Percentiles rank a stretch among this genome's conserved stretches.
Conservation (phyloP, 1,140 invertebrate species). For the Drosophila lacteicornis region DNA sequence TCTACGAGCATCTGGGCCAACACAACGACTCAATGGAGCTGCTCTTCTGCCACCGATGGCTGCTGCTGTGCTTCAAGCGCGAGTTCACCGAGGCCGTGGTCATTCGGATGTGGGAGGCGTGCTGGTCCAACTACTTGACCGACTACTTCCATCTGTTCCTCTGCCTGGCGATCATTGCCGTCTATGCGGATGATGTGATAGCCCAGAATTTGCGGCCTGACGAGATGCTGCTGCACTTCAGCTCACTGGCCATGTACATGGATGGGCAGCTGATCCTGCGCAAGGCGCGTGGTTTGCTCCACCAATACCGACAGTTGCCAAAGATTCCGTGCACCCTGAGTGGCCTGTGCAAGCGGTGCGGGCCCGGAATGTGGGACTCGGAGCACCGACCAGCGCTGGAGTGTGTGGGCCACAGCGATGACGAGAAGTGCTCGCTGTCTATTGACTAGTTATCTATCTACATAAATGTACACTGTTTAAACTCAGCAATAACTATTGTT, state of each 20-base stretch:
- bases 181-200: constrained; percentile 96
- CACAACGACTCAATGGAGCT: constrained; percentile 94
- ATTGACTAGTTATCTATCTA: constrained; percentile 79
- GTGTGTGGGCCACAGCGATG: constrained; percentile 87
- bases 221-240: constrained; percentile 97
- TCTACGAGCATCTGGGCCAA: constrained; percentile 93
- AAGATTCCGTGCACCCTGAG: constrained; percentile 95
- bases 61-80: constrained; percentile 94
- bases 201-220: constrained; percentile 95
- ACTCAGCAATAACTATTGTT: constrained; percentile 49
- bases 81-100: constrained; percentile 95
- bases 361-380: constrained; percentile 97
- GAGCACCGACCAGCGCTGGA: constrained; percentile 92
- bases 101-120: constrained; percentile 96
- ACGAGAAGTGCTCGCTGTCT: constrained; percentile 84
- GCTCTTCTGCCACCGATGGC: constrained; percentile 97
- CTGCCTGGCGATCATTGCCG: constrained; percentile 94
- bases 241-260: constrained; percentile 98
- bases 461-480: constrained; percentile 41
- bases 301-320: constrained; percentile 94
- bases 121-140: constrained; percentile 97
- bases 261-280: constrained; percentile 94
- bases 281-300: constrained; percentile 95
- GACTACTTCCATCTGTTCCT: constrained; percentile 97
- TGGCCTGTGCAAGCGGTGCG: constrained; percentile 93